Percentiles rank a stretch among this genome's conserved stretches.
Conservation (phyloP, 2,113 vertebrate species). For the Illadopsis cleaveri region DNA sequence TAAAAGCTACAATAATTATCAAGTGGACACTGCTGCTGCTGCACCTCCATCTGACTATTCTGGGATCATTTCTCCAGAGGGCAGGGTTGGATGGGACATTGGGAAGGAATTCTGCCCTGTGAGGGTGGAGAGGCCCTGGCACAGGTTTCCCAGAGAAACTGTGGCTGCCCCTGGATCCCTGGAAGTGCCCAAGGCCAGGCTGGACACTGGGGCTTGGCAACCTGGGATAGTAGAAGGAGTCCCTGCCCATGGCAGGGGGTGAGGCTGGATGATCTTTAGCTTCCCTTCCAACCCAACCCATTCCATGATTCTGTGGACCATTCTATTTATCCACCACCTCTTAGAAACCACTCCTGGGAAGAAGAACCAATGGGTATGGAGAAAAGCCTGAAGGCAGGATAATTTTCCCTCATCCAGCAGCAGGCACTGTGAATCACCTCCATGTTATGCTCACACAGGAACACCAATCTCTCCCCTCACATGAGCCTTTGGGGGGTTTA, state of each 20-base stretch:
- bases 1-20: neutral
- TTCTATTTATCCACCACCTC: neutral
- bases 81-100: neutral
- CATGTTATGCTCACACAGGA: neutral
- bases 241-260: neutral
- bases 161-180: neutral
- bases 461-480: neutral
- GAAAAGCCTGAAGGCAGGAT: neutral
- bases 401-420: neutral
- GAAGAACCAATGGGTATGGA: neutral
- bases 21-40: fast-evolving
- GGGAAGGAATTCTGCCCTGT: neutral
- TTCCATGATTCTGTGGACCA: neutral
- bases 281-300: neutral
- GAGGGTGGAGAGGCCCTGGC: fast-evolving
- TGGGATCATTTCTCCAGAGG: neutral
- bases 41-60: neutral
- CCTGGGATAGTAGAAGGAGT: fast-evolving
- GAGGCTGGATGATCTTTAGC: fast-evolving
- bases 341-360: neutral
- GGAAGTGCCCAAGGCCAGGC: fast-evolving
- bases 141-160: neutral
- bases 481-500: neutral
- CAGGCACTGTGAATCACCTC: neutral
- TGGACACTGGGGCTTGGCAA: fast-evolving